Evolutionary conservation across 2,797 vertebrate genomes (phyloP).

Genomic region (Dipus sagitta): DNA sequence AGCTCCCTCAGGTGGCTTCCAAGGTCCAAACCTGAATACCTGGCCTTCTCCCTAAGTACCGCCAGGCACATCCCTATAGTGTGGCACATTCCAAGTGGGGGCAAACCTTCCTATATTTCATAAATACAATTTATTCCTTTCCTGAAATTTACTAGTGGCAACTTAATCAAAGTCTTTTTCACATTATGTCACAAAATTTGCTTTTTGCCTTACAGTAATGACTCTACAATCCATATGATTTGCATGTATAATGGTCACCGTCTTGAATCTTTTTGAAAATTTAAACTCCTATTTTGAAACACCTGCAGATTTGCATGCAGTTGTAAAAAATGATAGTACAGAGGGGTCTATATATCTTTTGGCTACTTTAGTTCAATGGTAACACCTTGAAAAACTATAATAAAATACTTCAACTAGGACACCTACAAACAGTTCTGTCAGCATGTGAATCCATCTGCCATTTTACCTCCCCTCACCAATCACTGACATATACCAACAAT

Average conservation of each 20-base stretch:
- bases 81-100: neutral
- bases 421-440: neutral
- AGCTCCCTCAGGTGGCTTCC: neutral
- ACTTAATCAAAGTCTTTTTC: conserved; percentile 8
- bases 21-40: neutral
- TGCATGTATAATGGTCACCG: neutral
- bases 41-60: neutral
- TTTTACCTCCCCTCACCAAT: neutral
- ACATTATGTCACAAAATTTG: neutral
- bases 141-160: neutral
- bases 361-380: neutral
- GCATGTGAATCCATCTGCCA: neutral
- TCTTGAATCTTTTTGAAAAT: neutral
- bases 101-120: conserved; percentile 20
- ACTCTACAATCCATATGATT: neutral
- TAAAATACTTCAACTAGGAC: neutral
- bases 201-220: conserved; percentile 11
- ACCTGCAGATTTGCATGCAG: neutral
- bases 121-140: neutral
- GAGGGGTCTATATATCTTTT: neutral
- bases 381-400: neutral
- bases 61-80: neutral
- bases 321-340: conserved; percentile 35
- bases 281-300: neutral
- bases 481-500: neutral